Base-by-base conservation (phyloP, 2,888 invertebrate genomes). In the Phragmatobia fuliginosa region DNA sequence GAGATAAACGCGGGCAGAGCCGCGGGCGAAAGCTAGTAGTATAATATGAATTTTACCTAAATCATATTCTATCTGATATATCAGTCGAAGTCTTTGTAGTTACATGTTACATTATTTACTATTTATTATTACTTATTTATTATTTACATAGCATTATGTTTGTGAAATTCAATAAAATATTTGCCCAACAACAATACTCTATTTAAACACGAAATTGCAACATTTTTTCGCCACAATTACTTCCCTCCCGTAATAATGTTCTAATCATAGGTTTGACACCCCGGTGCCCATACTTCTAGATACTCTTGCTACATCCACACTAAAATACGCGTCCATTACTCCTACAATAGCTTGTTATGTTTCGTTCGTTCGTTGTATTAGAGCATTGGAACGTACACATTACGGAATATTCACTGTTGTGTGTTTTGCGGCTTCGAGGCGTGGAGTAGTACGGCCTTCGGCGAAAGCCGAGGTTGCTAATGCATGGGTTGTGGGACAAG, bases 261-360 rank as follows among this genome's bases (percentile, higher is more conserved):
- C 87, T 94, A 94, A 94, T 93, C 91, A 94, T 93, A 92, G 93
- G 93, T 92, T 92, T 92, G 91, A 88, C 92, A 91, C 92, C 91
- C 91, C 80, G 79, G 80, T 77, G 77, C 82, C 77, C 78, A 71
- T 77, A 79, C 73, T 70, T 67, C 67, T 52, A 71, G 60, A 78
- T 64, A 41, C 11, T 36, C n/a, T 0, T 7, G 60, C 58, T n/a
- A 72, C 41, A 1, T n/a, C 73, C 41, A 58, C 1, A 38, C 31
- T 28, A 66, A 36, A n/a, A 38, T 60, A 61, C 38, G n/a, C 14
- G 67, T 84, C 74, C 88, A 91, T 87, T 85, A 84, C 85, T 65
- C 56, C 11, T 66, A 78, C 10, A 62, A 2, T 14, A 31, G 6
- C n/a, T 21, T 16, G 25, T 25, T 6, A 66, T 38, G 68, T 7